Percentiles rank a stretch among this genome's conserved stretches.
These are phyloP conservation scores for Callaeas wilsoni DNA, from an alignment of 2,113 vertebrate genomes.

Conservation along the genomic window DNA sequence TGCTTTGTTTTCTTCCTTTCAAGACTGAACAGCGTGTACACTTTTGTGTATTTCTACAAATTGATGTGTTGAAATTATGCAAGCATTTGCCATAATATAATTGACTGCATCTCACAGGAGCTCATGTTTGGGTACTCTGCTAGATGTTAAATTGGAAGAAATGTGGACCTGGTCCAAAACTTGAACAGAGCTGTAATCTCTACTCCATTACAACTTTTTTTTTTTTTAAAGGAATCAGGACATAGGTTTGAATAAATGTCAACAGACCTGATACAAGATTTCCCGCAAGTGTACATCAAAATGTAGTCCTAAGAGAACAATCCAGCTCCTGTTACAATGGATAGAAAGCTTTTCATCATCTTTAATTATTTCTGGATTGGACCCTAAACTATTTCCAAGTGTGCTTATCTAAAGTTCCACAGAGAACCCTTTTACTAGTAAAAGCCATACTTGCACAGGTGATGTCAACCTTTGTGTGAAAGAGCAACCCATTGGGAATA, in stretches of 20 bases:
- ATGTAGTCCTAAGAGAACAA: background rate
- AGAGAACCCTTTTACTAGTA: background rate
- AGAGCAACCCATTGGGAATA: background rate
- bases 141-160: background rate
- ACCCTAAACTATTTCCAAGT: background rate
- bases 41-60: background rate
- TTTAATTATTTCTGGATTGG: background rate
- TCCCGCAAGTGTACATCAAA: background rate
- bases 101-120: background rate
- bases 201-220: background rate
- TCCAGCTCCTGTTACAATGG: background rate
- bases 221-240: background rate
- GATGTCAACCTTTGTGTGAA: background rate
- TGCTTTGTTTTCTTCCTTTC: background rate
- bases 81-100: background rate
- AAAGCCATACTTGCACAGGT: background rate
- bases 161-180: background rate
- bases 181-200: background rate
- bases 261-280: background rate
- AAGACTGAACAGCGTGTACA: background rate
- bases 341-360: background rate
- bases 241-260: background rate
- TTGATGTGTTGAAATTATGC: background rate
- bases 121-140: background rate
- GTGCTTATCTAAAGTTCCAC: background rate